Conservation (phyloP, 92 coral and sea anemone species). For the Epizoanthus illoricatus region DNA sequence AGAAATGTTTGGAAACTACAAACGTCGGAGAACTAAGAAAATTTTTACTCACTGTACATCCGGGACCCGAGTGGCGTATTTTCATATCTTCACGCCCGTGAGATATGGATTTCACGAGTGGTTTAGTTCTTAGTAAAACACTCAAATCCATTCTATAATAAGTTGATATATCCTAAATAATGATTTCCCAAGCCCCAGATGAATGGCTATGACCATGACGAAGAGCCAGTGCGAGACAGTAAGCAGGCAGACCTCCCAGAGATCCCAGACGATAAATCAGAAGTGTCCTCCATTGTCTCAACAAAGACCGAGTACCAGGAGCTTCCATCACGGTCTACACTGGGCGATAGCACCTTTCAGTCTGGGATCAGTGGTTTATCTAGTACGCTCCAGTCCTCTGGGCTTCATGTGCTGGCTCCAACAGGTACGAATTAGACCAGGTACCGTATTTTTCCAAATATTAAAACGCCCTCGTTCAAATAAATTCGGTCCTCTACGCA, state of each 20-base stretch:
- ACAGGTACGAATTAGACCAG: slow-evolving; percentile 1
- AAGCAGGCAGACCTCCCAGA: slow-evolving; percentile 30
- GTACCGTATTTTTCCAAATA: too few relatives aligned
- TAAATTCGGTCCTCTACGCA: too few relatives aligned
- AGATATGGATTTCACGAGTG: too few relatives aligned
- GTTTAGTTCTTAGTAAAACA: too few relatives aligned
- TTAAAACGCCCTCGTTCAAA: too few relatives aligned
- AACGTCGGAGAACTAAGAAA: too few relatives aligned
- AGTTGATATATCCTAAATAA: not conserved
- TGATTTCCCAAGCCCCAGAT: slow-evolving; percentile 11
- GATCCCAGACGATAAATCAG: slow-evolving; percentile 77
- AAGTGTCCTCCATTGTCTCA: slow-evolving; percentile 77
- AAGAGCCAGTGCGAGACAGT: slow-evolving; percentile 61
- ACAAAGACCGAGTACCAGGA: slow-evolving; percentile 83
- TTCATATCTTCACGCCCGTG: too few relatives aligned
- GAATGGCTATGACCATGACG: slow-evolving; percentile 22
- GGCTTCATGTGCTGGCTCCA: not conserved
- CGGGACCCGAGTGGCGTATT: too few relatives aligned
- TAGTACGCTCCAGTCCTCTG: not conserved
- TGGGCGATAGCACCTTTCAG: slow-evolving; percentile 52
- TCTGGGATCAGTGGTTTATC: slow-evolving; percentile 13
- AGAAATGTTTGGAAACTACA: too few relatives aligned
- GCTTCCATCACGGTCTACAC: slow-evolving; percentile 76
- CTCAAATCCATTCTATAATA: not conserved
- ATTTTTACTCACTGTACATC: too few relatives aligned